A percentile compares a stretch with the other conserved stretches of the same genome.
These are phyloP conservation scores for Nasonovia ribisnigri DNA, from an alignment of 2,888 invertebrate genomes.

Conservation along the genomic window DNA sequence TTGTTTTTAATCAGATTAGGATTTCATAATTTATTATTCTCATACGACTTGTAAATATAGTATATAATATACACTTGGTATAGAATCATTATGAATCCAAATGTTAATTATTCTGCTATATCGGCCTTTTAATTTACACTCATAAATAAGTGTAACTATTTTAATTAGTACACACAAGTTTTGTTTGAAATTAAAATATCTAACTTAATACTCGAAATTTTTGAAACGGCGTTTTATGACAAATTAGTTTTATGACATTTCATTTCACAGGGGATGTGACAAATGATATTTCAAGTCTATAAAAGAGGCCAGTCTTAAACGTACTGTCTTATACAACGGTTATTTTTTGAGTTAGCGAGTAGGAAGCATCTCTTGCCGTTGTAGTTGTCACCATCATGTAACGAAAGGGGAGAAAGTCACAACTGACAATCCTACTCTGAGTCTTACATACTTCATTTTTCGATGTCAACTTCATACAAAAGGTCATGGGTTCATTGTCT, in stretches of 20 bases:
- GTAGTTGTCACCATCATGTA: neutral
- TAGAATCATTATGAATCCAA: neutral
- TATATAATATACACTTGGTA: neutral
- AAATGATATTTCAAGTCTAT: slow-evolving; percentile 38
- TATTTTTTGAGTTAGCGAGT: neutral
- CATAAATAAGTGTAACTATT: neutral
- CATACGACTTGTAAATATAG: neutral
- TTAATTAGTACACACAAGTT: neutral
- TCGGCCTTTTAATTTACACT: neutral
- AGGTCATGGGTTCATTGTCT: slow-evolving; percentile 51
- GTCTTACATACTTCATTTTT: slow-evolving; percentile 55
- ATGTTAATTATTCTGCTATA: neutral
- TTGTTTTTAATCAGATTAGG: neutral
- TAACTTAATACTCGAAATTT: neutral
- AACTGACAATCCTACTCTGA: neutral
- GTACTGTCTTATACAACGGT: neutral
- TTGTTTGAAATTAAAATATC: neutral
- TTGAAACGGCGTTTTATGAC: neutral
- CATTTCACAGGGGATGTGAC: slow-evolving; percentile 22
- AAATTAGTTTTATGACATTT: slow-evolving; percentile 37
- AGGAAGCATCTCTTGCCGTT: neutral
- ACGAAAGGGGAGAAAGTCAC: slow-evolving; percentile 12
- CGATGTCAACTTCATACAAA: slow-evolving; percentile 57
- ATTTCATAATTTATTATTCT: neutral
- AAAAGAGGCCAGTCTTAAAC: slow-evolving; percentile 25